Evolutionary conservation across 92 coral and sea anemone genomes (phyloP), one percentile per base, ranked within the genome.

Genomic region (Ricordea florida): DNA sequence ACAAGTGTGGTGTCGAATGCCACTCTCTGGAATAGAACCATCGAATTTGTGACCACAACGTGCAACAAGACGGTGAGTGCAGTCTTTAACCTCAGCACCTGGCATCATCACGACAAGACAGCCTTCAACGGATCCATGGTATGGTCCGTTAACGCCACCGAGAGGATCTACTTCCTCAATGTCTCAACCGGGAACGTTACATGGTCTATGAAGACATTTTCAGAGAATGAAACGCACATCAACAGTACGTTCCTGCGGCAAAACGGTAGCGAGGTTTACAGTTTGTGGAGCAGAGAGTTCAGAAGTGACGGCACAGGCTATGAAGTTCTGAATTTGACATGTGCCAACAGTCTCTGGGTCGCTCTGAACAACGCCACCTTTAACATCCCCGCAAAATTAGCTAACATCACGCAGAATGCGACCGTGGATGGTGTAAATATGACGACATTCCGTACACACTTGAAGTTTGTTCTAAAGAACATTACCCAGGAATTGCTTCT

Each of bases 11-110:
- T 82, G 5, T 87, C 92, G 10, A 82, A 87, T 45, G 40, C 82
- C 48, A 82, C 89, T 3, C 22, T 82, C 38, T 69, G 88, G 81
- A 87, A 87, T 28, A 88, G 92, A 10, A 87, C 92, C 16, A 13
- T 87, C 17, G 87, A 75, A 43, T 49, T 87, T 64, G 81, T 68
- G 42, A 61, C 85, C 80, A 71, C 37, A 28, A 80, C 83, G 3
- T 86, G 92, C 55, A 74, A 81, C 56, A 72, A 41, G 55, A 71
- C 80, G 43, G 57, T 38, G 3, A 40, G 76, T 41, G 69, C 75
- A 17, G 66, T 69, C 61, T 61, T 87, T 22, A 87, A 87, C 28
- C 66, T 87, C 10, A 87, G 89, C 68, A 82, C 92, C 18, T 87
- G 92, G 92, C 89, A 87, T 21, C 85, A 82, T 45, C 43, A 40